Base-by-base conservation (phyloP, 2,113 vertebrate species). In the Xenus cinereus region DNA sequence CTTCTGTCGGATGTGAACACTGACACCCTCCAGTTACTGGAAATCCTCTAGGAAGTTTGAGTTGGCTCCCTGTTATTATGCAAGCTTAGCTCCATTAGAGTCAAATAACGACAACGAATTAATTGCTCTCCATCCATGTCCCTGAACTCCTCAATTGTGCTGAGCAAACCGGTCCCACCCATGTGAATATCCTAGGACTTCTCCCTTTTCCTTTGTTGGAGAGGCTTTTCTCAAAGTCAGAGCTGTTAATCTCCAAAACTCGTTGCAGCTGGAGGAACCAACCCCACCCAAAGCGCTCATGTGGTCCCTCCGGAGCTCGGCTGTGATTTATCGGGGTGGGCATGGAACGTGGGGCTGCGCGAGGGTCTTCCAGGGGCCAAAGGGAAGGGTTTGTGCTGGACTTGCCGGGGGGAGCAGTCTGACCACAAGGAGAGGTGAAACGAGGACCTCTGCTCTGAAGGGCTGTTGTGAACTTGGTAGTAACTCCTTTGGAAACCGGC, bases 301-400 rank as follows among this genome's bases (percentile, higher is more conserved):
- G 6, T 12, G 60, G 45, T 51, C 28, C 37, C 26, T 6, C 27
- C 30, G 28, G 6, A 62, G 78, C 33, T 21, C 10, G 5, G 63
- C 73, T 14, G 3, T 26, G 63, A 16, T 64, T 51, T 37, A 21
- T 12, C 0, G 19, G 68, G 54, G 41, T 1, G 46, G 63, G 19
- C 10, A 2, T 18, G 5, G 3, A 5, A 13, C 6, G 37, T 0
- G 2, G 21, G 30, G 3, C 72, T 24, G 48, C 0, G 0, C 4
- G 39, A 43, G 39, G 50, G n/a, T 37, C 72, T 71, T 50, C 35
- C 67, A 22, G 62, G 23, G 64, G 82, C 84, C 74, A 73, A 19
- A 8, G 59, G 5, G 20, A 7, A 33, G 48, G 50, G 13, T 24
- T 37, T 26, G 5, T 17, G 1, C 5, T 15, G 43, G n/a, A 12